Evolutionary conservation across 37 sponge, comb jelly and placozoan genomes (phyloP).

Genomic region (Beroe forskalii): DNA sequence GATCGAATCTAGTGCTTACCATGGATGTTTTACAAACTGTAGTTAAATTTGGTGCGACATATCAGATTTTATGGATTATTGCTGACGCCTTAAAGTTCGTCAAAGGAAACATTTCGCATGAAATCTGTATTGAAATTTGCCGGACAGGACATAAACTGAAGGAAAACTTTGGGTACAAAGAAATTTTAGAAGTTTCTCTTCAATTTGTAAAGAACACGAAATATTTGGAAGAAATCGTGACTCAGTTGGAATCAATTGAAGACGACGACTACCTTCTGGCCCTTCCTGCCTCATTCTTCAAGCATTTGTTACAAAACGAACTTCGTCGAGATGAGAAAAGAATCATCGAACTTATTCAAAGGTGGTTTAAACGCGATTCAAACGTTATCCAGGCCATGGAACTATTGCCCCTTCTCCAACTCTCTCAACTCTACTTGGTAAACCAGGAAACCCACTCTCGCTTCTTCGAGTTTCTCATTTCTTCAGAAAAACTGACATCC

Average conservation of each 20-base stretch:
- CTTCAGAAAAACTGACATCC: not conserved
- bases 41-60: slow-evolving; percentile 3
- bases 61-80: not conserved
- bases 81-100: not conserved
- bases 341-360: not conserved
- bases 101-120: not conserved
- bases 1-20: not conserved
- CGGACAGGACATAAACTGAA: not conserved
- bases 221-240: slow-evolving; percentile 11
- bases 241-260: not conserved
- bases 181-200: not conserved
- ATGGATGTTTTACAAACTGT: not conserved
- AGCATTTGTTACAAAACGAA: not conserved
- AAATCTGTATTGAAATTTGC: not conserved
- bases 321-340: not conserved
- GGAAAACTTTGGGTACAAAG: not conserved
- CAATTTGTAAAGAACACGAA: not conserved
- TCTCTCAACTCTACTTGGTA: not conserved
- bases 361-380: not conserved
- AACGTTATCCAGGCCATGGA: slow-evolving; percentile 17
- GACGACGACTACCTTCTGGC: not conserved
- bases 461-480: not conserved
- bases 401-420: not conserved
- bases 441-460: not conserved
- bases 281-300: not conserved